Conservation (phyloP, 2,797 vertebrate species). For the Botia kubotai region DNA sequence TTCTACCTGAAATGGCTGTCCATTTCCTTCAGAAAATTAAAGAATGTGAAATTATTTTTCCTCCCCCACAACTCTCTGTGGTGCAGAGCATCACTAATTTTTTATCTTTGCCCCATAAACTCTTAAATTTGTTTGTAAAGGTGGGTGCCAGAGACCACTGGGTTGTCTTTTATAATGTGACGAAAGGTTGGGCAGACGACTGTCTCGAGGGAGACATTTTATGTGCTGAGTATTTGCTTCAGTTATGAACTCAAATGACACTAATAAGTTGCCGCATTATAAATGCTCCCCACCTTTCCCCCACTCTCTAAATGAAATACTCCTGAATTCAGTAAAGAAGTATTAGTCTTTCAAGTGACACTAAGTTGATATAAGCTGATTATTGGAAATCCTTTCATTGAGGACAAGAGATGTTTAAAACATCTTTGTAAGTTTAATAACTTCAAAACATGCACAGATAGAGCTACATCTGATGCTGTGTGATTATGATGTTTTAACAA, state of each 20-base stretch:
- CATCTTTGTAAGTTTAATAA: constrained; percentile 6
- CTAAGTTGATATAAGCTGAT: constrained; percentile 28
- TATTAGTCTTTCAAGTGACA: constrained; percentile 6
- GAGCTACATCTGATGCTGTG: neutral
- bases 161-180: constrained; percentile 52
- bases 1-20: constrained; percentile 97
- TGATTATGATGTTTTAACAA: neutral
- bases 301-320: neutral
- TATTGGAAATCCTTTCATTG: constrained; percentile 4
- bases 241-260: constrained; percentile 49
- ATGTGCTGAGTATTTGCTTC: constrained; percentile 14
- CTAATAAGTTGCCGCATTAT: constrained; percentile 44
- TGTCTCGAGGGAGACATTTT: constrained; percentile 31
- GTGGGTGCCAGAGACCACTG: constrained; percentile 57
- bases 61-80: constrained; percentile 75
- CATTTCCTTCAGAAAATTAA: constrained; percentile 98
- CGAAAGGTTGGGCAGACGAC: constrained; percentile 36
- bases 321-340: neutral
- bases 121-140: constrained; percentile 76
- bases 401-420: neutral
- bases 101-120: constrained; percentile 89
- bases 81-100: constrained; percentile 90
- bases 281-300: constrained; percentile 2
- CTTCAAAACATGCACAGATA: neutral
- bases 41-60: constrained; percentile 93